Base-by-base conservation (phyloP, 2,797 vertebrate species). In the Calcarius lapponicus region DNA sequence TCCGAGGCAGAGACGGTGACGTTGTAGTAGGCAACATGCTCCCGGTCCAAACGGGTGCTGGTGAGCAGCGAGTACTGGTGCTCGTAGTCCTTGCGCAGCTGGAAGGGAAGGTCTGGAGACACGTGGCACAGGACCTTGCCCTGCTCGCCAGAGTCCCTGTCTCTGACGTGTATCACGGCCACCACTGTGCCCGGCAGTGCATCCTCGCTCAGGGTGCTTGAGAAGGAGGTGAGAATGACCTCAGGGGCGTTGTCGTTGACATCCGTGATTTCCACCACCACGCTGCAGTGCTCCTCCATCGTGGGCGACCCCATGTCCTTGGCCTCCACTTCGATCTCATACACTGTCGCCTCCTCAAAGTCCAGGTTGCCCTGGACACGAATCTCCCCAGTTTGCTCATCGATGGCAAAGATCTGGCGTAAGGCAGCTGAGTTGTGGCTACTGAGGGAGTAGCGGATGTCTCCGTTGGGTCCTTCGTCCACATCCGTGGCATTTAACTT, bases 161-260 rank as follows among this genome's bases (percentile, higher is more conserved):
- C 98, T 83, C 96, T 96, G 70, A 98, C 97, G 17, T 97, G 98
- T 90, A 98, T 98, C 87, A 98, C 96, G 0, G 97, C 97, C 73
- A 98, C 79, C 40, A 98, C 97, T 1, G 98, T 98, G n/a, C 96
- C 96, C 0, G 95, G 86, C 8, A 47, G 74, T 0, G 96, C 97
- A 6, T 98, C 93, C 80, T 99, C 98, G 0, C 76, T 96, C 50
- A 98, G 51, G 31, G 96, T 91, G 60, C 88, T 97, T 6, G 96
- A 98, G 58, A 97, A 97, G 8, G 98, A 98, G 34, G 98, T 97
- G 4, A 98, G 94, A 72, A 97, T 97, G 42, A 98, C 98, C 28
- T 96, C 80, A 0, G 98, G 98, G 25, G 96, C 90, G 0, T 98
- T 98, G 92, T 98, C 98, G 4, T 98, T 98, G n/a, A 98, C 96